These are phyloP conservation scores for Dendrolimus houi DNA, from an alignment of 2,888 invertebrate genomes.

Conservation along the genomic window DNA sequence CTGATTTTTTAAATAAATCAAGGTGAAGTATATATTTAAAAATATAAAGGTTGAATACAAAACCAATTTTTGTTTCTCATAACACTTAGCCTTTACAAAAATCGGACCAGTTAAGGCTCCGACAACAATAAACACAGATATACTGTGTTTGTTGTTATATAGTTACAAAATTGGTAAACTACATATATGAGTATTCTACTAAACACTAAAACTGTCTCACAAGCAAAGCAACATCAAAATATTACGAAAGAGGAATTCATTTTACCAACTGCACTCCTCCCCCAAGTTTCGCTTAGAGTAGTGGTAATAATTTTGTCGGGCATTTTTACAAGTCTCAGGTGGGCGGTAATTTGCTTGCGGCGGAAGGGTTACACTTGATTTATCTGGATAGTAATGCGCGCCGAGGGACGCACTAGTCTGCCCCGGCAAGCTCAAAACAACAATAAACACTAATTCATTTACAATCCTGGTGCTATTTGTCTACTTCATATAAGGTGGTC, in stretches of 20 bases:
- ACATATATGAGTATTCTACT: no score
- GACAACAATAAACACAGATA: no score
- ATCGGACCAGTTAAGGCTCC: no score
- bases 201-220: no score
- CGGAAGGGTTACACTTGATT: slow-evolving; percentile 69
- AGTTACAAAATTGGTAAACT: no score
- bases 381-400: slow-evolving; percentile 57
- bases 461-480: slow-evolving; percentile 13
- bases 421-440: slow-evolving; percentile 32
- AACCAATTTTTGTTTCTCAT: no score
- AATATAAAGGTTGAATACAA: no score
- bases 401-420: slow-evolving; percentile 56
- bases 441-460: slow-evolving; percentile 56
- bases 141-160: no score
- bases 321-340: slow-evolving; percentile 73
- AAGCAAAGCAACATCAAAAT: not conserved
- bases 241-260: slow-evolving; percentile 1
- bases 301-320: slow-evolving; percentile 48
- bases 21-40: no score
- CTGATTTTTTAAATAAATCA: no score
- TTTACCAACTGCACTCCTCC: slow-evolving; percentile 18
- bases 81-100: no score
- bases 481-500: no score
- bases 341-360: slow-evolving; percentile 65
- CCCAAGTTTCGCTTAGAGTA: slow-evolving; percentile 19